Evolutionary conservation across 2,888 invertebrate species (phyloP), one percentile per base, ranked within the genome.

Genomic region (Tinea semifulvella): DNA sequence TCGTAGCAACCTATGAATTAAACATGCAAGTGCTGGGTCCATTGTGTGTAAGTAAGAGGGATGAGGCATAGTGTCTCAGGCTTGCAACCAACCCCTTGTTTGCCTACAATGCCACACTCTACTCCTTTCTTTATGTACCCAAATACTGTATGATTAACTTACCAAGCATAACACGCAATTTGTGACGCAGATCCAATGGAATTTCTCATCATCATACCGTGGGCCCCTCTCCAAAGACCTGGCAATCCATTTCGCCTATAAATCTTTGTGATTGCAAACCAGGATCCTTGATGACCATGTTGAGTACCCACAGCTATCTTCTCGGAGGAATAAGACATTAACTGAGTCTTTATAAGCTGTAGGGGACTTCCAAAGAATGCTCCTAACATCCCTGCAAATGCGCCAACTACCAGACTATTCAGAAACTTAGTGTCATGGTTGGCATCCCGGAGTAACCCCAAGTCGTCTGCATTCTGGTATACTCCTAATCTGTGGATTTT

Each of bases 301-400:
- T 96, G 96, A 52, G 91, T 87, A 0, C 96, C 96, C 2, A 96
- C 96, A 2, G 96, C 95, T 47, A 96, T 93, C 51, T 85, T 77
- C 49, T 84, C 74, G 0, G 87, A 87, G 1, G 92, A 88, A 65
- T 88, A 84, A 0, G 93, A 86, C 81, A 95, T 94, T 2, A 94
- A 77, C 57, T 94, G 94, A 0, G 93, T 94, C 73, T 95, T 95
- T 0, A 95, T 90, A 74, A 97, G 71, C 61, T 93, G 95, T 45
- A 96, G 84, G 0, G 96, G 96, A 69, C 94, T 96, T 2, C 91
- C 94, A 47, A 88, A 75, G 46, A 88, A 82, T 1, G 90, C 90
- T 1, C 94, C 96, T 18, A 88, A 65, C 54, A 87, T 85, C 0
- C 96, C 96, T 8, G 93, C 86, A 6, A 88, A 53, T 0, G 91